phyloP scores from a whole-genome alignment of 2,888 invertebrate species.

The Nomada ferruginata region DNA sequence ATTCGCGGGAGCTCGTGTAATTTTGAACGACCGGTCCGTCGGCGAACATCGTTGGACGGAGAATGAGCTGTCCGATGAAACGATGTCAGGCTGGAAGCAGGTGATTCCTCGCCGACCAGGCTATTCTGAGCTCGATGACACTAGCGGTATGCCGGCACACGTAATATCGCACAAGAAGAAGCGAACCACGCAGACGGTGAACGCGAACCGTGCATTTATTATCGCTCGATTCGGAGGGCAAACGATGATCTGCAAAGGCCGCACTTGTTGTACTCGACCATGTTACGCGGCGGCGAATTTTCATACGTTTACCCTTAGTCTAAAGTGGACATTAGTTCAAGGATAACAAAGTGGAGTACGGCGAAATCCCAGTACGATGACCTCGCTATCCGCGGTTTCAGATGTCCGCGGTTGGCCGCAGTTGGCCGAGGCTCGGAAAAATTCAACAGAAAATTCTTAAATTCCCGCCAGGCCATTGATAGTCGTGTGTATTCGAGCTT shows the following conservation, averaged over 20 bases:
- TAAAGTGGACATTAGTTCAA: neutral
- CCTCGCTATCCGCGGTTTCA: no score
- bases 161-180: slow-evolving; percentile 54
- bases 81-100: slow-evolving; percentile 60
- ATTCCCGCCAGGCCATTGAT: no score
- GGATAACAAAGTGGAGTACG: neutral
- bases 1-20: no score
- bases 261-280: slow-evolving; percentile 50
- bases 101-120: slow-evolving; percentile 36
- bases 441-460: no score
- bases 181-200: slow-evolving; percentile 1
- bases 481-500: no score
- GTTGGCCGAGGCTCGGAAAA: no score
- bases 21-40: no score
- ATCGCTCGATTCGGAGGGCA: slow-evolving; percentile 53
- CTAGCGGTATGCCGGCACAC: slow-evolving; percentile 63
- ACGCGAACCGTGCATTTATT: slow-evolving; percentile 35
- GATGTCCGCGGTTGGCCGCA: no score
- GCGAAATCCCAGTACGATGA: no score
- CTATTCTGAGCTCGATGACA: slow-evolving; percentile 74
- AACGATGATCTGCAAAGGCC: slow-evolving; percentile 53
- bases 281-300: slow-evolving; percentile 41
- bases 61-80: slow-evolving; percentile 35
- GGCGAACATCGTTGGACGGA: neutral
- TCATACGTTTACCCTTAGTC: slow-evolving; percentile 43